These are phyloP conservation scores for Sesia apiformis DNA, from an alignment of 2,888 invertebrate species.

Conservation along the genomic window DNA sequence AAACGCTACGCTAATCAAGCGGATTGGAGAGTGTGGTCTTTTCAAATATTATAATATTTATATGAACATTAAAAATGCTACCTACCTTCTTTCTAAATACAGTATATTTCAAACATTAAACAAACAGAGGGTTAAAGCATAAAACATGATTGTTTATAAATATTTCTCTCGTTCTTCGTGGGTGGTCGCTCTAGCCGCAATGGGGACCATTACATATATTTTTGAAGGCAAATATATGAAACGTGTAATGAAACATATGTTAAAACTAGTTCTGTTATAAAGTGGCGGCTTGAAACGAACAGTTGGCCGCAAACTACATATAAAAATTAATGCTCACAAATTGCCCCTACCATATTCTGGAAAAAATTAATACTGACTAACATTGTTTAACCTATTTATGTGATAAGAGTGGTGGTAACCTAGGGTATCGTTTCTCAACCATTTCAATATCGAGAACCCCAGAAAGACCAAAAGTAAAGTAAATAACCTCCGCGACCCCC, in stretches of 20 bases:
- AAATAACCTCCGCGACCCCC: too few species aligned
- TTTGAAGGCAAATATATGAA: neutral
- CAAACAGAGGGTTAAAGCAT: neutral
- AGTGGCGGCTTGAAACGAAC: neutral
- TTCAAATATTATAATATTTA: too few species aligned
- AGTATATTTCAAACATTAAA: too few species aligned
- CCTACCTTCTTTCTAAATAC: too few species aligned
- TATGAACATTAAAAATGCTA: too few species aligned
- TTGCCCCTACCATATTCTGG: conserved; percentile 13
- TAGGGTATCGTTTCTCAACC: too few species aligned
- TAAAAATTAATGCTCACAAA: conserved; percentile 15
- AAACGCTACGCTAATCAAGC: too few species aligned
- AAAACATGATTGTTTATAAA: neutral
- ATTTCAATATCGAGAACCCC: too few species aligned
- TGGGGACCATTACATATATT: neutral
- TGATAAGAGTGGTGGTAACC: too few species aligned
- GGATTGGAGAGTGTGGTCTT: too few species aligned
- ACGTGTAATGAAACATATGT: neutral
- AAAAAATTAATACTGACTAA: conserved; percentile 2
- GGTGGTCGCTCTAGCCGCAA: neutral
- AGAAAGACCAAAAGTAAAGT: too few species aligned
- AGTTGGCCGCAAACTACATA: neutral
- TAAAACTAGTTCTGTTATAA: neutral
- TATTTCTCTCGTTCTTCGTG: neutral
- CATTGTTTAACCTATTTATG: neutral